phyloP scores from a whole-genome alignment of 2,113 vertebrate genomes.

The Chaetodon trifascialis region DNA sequence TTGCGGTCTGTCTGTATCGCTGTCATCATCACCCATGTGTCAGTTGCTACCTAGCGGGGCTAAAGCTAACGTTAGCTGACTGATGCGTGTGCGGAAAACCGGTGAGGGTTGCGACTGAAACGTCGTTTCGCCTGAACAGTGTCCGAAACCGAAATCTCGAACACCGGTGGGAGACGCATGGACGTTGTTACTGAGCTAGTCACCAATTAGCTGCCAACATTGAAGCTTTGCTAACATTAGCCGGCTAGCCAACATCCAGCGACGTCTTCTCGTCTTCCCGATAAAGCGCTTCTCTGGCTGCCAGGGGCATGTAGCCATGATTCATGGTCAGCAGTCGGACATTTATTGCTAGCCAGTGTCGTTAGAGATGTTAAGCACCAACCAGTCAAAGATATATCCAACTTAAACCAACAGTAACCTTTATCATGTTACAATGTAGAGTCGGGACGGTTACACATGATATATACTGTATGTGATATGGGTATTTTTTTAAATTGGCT shows the following conservation, averaged over 20 bases:
- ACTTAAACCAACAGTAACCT: no score
- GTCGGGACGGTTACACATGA: no score
- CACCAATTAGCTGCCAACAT: slow-evolving; percentile 33
- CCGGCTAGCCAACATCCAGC: slow-evolving; percentile 53
- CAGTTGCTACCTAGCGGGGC: slow-evolving; percentile 48
- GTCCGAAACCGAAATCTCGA: not conserved
- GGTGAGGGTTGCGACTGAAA: not conserved
- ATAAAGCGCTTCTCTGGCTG: not conserved
- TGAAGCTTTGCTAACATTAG: slow-evolving; percentile 64
- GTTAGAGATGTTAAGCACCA: not conserved
- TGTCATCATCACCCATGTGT: slow-evolving; percentile 80
- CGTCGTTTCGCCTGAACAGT: fast-evolving
- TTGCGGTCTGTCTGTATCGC: slow-evolving; percentile 41
- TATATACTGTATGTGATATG: not conserved
- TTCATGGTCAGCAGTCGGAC: not conserved
- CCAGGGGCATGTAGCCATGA: not conserved
- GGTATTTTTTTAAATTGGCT: not conserved
- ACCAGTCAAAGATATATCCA: not conserved
- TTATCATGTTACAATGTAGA: not conserved
- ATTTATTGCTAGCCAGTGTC: fast-evolving
- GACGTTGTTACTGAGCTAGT: not conserved
- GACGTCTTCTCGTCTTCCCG: slow-evolving; percentile 5
- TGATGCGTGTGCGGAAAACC: not conserved
- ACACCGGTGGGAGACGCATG: not conserved
- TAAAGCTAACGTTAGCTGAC: slow-evolving; percentile 51